Evolutionary conservation across 2,113 vertebrate genomes (phyloP).

Genomic region (Eonycteris spelaea): DNA sequence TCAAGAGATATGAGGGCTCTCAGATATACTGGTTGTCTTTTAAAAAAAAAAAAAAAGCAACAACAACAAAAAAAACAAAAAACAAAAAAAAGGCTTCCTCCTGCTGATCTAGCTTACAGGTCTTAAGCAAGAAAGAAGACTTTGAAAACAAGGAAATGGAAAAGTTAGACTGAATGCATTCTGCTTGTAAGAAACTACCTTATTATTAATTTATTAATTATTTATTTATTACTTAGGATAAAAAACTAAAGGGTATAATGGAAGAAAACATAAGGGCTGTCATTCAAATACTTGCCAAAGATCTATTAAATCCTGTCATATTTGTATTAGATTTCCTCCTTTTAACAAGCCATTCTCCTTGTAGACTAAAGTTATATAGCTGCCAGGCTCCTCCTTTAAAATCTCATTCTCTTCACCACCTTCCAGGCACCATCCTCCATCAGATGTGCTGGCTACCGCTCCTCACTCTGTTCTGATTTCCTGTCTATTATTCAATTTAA

Average conservation of each 20-base stretch:
- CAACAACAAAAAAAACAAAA: too few relatives aligned
- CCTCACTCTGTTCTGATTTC: background rate
- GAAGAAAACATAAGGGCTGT: background rate
- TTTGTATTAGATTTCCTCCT: background rate
- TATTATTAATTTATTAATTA: too few relatives aligned
- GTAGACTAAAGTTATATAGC: background rate
- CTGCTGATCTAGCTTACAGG: background rate
- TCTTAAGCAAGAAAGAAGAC: constrained; percentile 15
- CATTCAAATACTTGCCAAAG: constrained; percentile 10
- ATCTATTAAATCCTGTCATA: background rate
- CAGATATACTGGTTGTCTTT: constrained; percentile 1
- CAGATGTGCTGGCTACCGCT: background rate
- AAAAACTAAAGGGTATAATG: background rate
- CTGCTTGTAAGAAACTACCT: background rate
- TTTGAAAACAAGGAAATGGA: background rate
- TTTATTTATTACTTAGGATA: background rate
- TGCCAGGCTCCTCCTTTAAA: background rate
- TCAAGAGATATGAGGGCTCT: constrained; percentile 58
- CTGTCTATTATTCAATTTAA: background rate
- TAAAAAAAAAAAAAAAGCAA: background rate
- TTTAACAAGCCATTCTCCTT: background rate
- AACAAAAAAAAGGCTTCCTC: background rate
- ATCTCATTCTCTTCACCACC: background rate
- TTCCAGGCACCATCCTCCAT: background rate
- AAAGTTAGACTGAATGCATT: background rate